Evolutionary conservation across 2,797 vertebrate species (phyloP).

Genomic region (Hipposideros larvatus): DNA sequence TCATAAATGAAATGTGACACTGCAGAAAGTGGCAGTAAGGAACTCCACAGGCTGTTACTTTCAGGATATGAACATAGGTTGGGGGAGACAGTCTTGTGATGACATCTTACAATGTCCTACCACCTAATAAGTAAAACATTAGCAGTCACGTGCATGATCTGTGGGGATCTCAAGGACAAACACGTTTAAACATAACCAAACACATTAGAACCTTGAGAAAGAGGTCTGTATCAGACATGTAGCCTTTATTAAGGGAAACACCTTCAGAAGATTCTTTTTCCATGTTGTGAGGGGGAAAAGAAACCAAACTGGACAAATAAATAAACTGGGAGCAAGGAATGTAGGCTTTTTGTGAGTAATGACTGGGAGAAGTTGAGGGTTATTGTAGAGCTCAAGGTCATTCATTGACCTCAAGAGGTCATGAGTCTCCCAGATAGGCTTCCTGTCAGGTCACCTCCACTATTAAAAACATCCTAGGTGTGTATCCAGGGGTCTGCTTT

Average conservation of each 20-base stretch:
- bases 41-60: neutral
- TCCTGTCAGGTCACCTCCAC: conserved; percentile 81
- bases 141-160: neutral
- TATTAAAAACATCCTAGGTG: conserved; percentile 56
- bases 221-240: neutral
- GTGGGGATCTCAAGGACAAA: conserved; percentile 26
- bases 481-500: neutral
- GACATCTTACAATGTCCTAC: conserved; percentile 52
- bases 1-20: neutral
- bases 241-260: conserved; percentile 51
- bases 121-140: conserved; percentile 56
- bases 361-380: conserved; percentile 76
- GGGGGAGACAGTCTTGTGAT: neutral
- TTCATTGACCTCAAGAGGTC: conserved; percentile 80
- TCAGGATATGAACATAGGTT: neutral
- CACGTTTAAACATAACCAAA: conserved; percentile 54
- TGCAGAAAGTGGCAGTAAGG: conserved; percentile 43
- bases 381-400: conserved; percentile 78
- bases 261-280: conserved; percentile 76
- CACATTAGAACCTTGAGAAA: conserved; percentile 26
- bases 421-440: conserved; percentile 75
- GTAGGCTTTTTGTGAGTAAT: conserved; percentile 76
- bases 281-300: conserved; percentile 67
- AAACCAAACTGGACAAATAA: conserved; percentile 73
- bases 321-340: conserved; percentile 71